Conservation (phyloP, 2,888 invertebrate species). For the Argynnis bischoffii region DNA sequence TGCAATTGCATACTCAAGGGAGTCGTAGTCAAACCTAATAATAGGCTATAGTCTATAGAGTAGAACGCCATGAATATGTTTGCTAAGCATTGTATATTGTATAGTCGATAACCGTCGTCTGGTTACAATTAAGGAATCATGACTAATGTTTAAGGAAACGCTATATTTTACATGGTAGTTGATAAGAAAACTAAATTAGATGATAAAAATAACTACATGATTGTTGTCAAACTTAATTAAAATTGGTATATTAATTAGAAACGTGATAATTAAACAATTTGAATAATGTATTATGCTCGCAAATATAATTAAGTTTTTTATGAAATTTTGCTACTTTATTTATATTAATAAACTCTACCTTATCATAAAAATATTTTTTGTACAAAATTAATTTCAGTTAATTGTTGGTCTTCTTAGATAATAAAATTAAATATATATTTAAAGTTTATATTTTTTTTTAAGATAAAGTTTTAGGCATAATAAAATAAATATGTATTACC, state of each 20-base stretch:
- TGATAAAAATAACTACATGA: not conserved
- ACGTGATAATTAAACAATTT: no score
- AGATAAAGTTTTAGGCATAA: no score
- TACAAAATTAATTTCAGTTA: no score
- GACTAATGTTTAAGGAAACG: constrained; percentile 4
- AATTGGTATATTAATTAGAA: not conserved
- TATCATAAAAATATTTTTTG: no score
- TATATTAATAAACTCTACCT: no score
- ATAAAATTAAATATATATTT: no score
- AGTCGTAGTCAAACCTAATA: constrained; percentile 24
- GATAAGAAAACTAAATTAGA: not conserved
- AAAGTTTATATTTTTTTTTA: no score
- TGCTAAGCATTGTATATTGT: constrained; percentile 24
- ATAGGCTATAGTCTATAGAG: constrained; percentile 27
- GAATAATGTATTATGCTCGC: no score
- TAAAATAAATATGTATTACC: not conserved
- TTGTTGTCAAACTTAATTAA: not conserved
- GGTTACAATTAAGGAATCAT: constrained; percentile 17
- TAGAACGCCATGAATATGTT: constrained; percentile 27
- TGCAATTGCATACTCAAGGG: constrained; percentile 18
- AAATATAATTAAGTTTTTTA: no score
- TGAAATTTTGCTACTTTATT: no score
- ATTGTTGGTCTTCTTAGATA: no score
- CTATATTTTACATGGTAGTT: not conserved
- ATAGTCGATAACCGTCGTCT: constrained; percentile 29